These are phyloP conservation scores for Geopemphigus sp. DNA, from an alignment of 1,140 invertebrate species.

Conservation along the genomic window DNA sequence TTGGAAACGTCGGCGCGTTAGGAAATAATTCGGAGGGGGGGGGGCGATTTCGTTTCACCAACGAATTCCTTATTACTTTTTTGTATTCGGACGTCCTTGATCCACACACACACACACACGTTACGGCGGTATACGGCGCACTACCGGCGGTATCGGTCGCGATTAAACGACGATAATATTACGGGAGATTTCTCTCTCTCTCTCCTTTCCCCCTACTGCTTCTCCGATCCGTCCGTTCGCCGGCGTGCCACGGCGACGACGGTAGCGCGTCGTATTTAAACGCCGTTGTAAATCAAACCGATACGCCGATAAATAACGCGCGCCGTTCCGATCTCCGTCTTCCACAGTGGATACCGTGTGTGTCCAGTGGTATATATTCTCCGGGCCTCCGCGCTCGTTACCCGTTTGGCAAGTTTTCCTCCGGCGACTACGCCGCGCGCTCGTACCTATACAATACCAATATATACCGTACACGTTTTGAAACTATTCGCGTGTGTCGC, in stretches of 20 bases:
- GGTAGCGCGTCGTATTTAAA: conserved; percentile 39
- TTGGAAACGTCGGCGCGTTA: too few species aligned
- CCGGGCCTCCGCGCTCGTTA: background rate
- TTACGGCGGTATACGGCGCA: too few species aligned
- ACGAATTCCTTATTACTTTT: too few species aligned
- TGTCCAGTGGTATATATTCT: background rate
- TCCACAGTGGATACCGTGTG: background rate
- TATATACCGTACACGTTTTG: background rate
- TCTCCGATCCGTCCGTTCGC: too few species aligned
- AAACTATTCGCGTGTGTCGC: background rate
- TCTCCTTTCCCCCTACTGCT: background rate
- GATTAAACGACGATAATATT: too few species aligned
- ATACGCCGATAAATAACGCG: conserved; percentile 32
- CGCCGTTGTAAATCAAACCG: conserved; percentile 46
- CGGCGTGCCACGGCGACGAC: background rate
- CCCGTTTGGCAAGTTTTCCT: conserved; percentile 38
- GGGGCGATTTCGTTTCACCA: too few species aligned
- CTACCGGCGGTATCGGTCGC: too few species aligned
- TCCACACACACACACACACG: too few species aligned
- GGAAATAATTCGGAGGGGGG: too few species aligned
- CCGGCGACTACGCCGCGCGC: background rate
- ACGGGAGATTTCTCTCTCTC: background rate
- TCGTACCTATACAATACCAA: too few species aligned
- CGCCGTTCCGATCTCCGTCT: conserved; percentile 15
- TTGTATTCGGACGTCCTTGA: too few species aligned